Percentiles rank a stretch among this genome's conserved stretches.
Evolutionary conservation across 1,140 invertebrate genomes (phyloP).

Genomic region (Cyphomyrmex costatus): DNA sequence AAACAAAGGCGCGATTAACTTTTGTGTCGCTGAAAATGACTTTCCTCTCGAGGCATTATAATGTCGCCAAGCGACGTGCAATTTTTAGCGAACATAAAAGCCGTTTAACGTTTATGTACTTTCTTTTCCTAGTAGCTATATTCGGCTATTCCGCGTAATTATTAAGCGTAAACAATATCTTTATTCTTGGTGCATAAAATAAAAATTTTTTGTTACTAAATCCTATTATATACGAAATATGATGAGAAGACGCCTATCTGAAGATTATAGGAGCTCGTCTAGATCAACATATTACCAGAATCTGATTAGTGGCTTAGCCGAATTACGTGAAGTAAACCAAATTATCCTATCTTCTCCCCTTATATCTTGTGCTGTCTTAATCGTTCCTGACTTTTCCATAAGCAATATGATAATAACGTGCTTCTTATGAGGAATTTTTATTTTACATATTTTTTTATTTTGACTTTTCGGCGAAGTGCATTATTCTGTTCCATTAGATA

Average conservation of each 20-base stretch:
- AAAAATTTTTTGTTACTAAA: slow-evolving; percentile 3
- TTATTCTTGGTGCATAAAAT: neutral
- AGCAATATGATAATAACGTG: slow-evolving; percentile 59
- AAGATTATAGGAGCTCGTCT: slow-evolving; percentile 63
- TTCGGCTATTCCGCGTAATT: neutral
- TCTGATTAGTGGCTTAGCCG: slow-evolving; percentile 75
- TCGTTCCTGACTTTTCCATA: slow-evolving; percentile 50
- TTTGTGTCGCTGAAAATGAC: slow-evolving; percentile 57
- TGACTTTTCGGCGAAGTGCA: slow-evolving; percentile 62
- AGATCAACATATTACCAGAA: slow-evolving; percentile 71
- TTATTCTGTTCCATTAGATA: slow-evolving; percentile 68
- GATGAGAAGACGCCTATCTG: slow-evolving; percentile 54
- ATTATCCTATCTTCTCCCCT: slow-evolving; percentile 58
- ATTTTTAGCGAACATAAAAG: slow-evolving; percentile 65
- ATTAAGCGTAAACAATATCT: neutral
- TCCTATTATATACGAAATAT: slow-evolving; percentile 4
- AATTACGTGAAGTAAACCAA: slow-evolving; percentile 72
- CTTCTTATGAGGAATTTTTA: slow-evolving; percentile 67
- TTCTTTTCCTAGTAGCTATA: neutral
- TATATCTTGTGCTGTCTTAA: slow-evolving; percentile 61
- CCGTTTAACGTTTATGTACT: slow-evolving; percentile 39
- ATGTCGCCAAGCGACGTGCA: slow-evolving; percentile 30
- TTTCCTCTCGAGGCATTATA: slow-evolving; percentile 57
- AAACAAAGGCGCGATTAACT: slow-evolving; percentile 62
- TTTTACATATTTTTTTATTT: neutral